Evolutionary conservation across 2,888 invertebrate genomes (phyloP).

Genomic region (Callyntrura sp.): DNA sequence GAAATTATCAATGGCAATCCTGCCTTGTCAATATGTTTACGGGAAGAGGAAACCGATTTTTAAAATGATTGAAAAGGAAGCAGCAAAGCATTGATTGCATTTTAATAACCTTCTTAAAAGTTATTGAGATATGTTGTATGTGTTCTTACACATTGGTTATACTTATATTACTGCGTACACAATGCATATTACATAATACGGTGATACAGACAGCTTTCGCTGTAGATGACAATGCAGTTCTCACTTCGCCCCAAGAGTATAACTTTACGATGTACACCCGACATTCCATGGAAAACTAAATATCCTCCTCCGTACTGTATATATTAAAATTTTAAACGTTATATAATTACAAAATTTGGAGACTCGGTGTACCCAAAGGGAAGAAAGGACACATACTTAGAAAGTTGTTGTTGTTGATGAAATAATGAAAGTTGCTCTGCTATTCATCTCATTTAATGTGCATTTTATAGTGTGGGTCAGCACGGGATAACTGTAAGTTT

Average conservation of each 20-base stretch:
- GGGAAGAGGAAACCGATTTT: conserved; percentile 1
- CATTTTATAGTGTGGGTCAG: no score
- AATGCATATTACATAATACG: no score
- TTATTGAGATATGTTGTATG: conserved; percentile 19
- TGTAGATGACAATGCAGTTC: conserved; percentile 19
- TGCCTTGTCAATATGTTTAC: conserved; percentile 31
- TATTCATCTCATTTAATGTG: no score
- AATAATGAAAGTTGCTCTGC: no score
- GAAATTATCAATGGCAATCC: conserved; percentile 47
- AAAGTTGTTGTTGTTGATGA: no score
- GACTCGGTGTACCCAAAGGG: no score
- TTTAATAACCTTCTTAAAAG: conserved; percentile 42
- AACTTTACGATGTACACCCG: neutral
- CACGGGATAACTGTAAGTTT: no score
- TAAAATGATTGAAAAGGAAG: conserved; percentile 62
- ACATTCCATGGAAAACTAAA: neutral
- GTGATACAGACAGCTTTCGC: neutral
- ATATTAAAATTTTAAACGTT: no score
- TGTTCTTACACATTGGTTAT: neutral
- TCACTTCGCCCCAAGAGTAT: neutral
- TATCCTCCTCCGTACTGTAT: no score
- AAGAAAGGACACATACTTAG: no score
- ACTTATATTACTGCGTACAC: no score
- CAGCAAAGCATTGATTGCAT: conserved; percentile 54
- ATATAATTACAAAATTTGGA: no score